Evolutionary conservation across 2,797 vertebrate genomes (phyloP), one percentile per base, ranked within the genome.

Genomic region (Taenioides sp.): DNA sequence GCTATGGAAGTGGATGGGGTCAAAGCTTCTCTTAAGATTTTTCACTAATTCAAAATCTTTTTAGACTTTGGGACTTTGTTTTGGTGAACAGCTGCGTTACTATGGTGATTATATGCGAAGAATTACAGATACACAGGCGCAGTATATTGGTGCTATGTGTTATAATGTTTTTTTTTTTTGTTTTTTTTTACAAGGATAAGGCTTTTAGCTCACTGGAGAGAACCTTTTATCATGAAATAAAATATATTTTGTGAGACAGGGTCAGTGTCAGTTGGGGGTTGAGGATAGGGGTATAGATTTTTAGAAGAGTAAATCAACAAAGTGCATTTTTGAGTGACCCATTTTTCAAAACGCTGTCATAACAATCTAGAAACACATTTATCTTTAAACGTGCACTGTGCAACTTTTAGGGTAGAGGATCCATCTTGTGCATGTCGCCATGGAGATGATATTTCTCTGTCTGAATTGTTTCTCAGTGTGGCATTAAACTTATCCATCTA

Each of bases 11-110:
- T 23, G 60, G 6, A n/a, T 65, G n/a, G 52, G 58, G 52, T 43
- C 66, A 52, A 55, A 69, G 65, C 34, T 57, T 63, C 12, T 57
- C 28, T 23, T 52, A 7, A 65, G 7, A 49, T 18, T 16, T 65
- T 22, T 43, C 63, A 28, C 25, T 12, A 57, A 57, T 23, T 57
- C 54, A 22, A 4, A 57, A 57, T 25, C 22, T 57, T 57, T 23
- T 57, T 23, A 2, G 34, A 10, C 9, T 2, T 37, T 1, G 34
- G 34, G 58, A 60, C 34, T 60, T 59, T 60, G 58, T 60, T 17
- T 23, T 22, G 11, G 7, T 22, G 43, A 17, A 47, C 11, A 47
- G 43, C 4, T 16, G 43, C 16, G 43, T 47, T 47, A 3, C 14
- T 47, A 16, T 14, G 40, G 43, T 4, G 43, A 4, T 43, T 16